Base-by-base conservation (phyloP, 2,797 vertebrate species). In the Peromyscus attwateri region DNA sequence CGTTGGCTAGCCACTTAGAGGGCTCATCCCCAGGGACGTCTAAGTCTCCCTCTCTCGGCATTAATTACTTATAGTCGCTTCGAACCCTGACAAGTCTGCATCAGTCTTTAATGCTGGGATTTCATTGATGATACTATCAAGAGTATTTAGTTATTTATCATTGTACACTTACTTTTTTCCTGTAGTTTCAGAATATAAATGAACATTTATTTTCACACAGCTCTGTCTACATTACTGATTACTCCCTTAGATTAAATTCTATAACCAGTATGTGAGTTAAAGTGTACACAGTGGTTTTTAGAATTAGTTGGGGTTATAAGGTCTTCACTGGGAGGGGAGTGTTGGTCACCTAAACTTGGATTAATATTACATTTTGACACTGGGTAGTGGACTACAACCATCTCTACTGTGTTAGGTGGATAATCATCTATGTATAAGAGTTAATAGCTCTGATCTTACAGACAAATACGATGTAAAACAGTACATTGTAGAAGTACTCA, bases 371-470 rank as follows among this genome's bases (percentile, higher is more conserved):
- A 21, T 68, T 93, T 97, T 95, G 80, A 60, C 17, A 34, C 13
- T 55, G 40, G 5, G 1, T 87, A 85, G 23, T 66, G 89, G 10
- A 43, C n/a, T 91, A 64, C 46, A 37, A 43, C 5, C 66, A 23
- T 49, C 13, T 75, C 70, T 55, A 25, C 52, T 40, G 4, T 70
- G 94, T 64, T 49, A 23, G 57, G 19, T 81, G 34, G 55, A 49
- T 83, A 79, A 62, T 95, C 34, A 5, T 91, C 66, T 37, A 46
- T 76, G 25, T 4, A 6, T 64, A 1, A 80, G 64, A 23, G 40
- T 92, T 81, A 90, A 46, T 77, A 73, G 73, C 90, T 91, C 25
- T 95, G 81, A 85, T 70, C 23, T 91, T 91, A 71, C 83, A 71
- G 91, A 88, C 0, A 27, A 37, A 16, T 57, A 37, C 76, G 71